Evolutionary conservation across 2,797 vertebrate species (phyloP).

Genomic region (Brachymystax lenok): DNA sequence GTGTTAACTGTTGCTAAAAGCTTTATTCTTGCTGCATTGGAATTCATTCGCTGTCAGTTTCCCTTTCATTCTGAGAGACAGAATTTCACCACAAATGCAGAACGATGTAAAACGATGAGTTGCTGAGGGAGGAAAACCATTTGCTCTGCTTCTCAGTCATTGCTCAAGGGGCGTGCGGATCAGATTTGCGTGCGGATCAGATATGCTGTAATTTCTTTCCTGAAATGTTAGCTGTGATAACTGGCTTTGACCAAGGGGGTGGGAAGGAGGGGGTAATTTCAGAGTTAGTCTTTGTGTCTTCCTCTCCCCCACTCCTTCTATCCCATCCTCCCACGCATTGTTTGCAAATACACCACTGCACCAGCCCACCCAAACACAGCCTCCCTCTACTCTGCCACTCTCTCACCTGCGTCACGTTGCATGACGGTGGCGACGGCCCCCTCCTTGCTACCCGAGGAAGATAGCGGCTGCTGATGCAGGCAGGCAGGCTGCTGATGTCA

Average conservation of each 20-base stretch:
- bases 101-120: constrained; percentile 42
- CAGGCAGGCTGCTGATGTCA: constrained; percentile 69
- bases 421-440: constrained; percentile 65
- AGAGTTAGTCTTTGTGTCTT: constrained; percentile 11
- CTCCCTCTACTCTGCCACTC: constrained; percentile 31
- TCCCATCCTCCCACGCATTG: constrained; percentile 52
- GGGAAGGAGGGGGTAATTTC: not conserved
- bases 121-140: constrained; percentile 31
- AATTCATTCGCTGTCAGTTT: constrained; percentile 14
- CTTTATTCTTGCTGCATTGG: constrained; percentile 20
- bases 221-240: constrained; percentile 53
- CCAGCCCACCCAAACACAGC: constrained; percentile 59
- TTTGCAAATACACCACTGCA: constrained; percentile 20
- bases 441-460: constrained; percentile 13
- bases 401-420: constrained; percentile 68
- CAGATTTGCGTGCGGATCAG: constrained; percentile 53
- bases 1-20: constrained; percentile 9
- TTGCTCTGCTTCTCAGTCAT: constrained; percentile 45
- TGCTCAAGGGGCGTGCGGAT: constrained; percentile 51
- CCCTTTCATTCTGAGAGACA: constrained; percentile 23
- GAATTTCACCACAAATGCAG: constrained; percentile 25
- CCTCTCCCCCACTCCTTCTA: constrained; percentile 43
- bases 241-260: constrained; percentile 37
- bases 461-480: constrained; percentile 70
- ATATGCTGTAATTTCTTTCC: constrained; percentile 39